Evolutionary conservation across 2,888 invertebrate genomes (phyloP).

Genomic region (Diabrotica balteata): DNA sequence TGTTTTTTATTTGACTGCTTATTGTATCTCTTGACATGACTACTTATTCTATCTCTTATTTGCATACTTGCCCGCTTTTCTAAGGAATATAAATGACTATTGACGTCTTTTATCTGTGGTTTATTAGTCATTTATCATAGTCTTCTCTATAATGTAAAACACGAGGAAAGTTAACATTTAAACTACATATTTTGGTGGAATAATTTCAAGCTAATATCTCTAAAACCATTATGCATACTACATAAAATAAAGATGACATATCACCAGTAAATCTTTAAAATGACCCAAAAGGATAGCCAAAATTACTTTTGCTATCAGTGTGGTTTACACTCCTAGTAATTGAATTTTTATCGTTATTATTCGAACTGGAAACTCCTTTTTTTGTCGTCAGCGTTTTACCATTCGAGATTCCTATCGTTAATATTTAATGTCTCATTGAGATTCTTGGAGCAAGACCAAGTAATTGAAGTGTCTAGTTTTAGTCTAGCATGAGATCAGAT

Average conservation of each 20-base stretch:
- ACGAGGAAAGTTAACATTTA: no score
- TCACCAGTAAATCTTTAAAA: conserved; percentile 18
- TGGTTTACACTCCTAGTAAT: conserved; percentile 14
- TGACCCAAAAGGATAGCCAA: conserved; percentile 2
- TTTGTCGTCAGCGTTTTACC: background rate
- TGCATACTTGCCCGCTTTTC: no score
- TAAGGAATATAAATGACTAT: no score
- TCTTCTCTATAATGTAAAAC: no score
- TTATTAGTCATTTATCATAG: no score
- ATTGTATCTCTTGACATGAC: no score
- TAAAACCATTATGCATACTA: conserved; percentile 2
- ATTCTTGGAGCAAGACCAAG: background rate
- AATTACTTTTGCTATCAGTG: conserved; percentile 21
- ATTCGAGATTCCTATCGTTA: conserved; percentile 1
- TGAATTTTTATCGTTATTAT: conserved; percentile 22
- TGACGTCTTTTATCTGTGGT: no score
- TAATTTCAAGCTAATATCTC: background rate
- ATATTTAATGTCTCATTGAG: background rate
- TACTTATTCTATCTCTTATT: no score
- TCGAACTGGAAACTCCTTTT: conserved; percentile 1
- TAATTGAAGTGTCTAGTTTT: background rate
- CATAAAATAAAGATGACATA: conserved; percentile 20
- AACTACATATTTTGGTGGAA: no score
- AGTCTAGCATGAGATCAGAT: background rate
- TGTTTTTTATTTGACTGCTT: no score